These are phyloP conservation scores for Etheostoma nigrum DNA, from an alignment of 2,797 vertebrate species.

Conservation along the genomic window DNA sequence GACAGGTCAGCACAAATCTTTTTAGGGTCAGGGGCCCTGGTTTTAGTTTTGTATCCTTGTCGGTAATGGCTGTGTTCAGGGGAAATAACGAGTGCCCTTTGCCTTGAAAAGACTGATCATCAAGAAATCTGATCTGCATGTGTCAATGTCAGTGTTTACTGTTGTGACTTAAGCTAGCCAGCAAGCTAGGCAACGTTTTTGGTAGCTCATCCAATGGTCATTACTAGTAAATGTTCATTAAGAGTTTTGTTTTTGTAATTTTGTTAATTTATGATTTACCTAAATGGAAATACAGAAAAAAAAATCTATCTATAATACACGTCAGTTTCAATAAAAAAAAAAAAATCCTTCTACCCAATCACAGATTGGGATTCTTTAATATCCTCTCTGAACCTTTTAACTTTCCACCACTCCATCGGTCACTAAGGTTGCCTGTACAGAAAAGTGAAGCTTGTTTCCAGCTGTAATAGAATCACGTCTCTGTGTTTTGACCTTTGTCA, in stretches of 20 bases:
- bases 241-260: background rate
- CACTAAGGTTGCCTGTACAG: slow-evolving; percentile 22
- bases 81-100: background rate
- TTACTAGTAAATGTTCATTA: background rate
- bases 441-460: slow-evolving; percentile 28
- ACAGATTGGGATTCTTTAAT: slow-evolving; percentile 25
- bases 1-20: background rate
- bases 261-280: no score
- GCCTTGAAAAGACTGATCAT: slow-evolving; percentile 2
- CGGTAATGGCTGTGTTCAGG: background rate
- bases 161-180: background rate
- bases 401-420: slow-evolving; percentile 38
- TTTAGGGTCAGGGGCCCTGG: background rate
- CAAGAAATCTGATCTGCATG: background rate
- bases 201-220: background rate
- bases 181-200: background rate
- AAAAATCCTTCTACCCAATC: background rate
- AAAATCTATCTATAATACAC: no score
- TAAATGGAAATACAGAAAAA: background rate
- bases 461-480: slow-evolving; percentile 44
- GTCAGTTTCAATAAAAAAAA: background rate
- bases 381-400: slow-evolving; percentile 23
- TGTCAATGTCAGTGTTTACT: background rate
- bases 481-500: slow-evolving; percentile 36
- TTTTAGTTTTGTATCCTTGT: background rate